Evolutionary conservation across 2,888 invertebrate species (phyloP), one percentile per base, ranked within the genome.

Genomic region (Orthosia gothica): DNA sequence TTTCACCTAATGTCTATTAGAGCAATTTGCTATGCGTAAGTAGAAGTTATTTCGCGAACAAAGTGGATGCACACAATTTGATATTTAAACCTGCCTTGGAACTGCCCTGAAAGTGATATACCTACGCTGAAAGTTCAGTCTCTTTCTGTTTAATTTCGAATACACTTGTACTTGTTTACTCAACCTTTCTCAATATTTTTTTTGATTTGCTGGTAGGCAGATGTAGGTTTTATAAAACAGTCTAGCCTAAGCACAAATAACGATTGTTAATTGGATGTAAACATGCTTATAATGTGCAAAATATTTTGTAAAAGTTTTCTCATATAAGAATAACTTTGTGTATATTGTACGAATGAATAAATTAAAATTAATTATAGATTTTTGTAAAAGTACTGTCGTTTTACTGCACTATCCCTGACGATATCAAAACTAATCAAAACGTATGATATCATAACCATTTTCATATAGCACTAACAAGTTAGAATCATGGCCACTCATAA

Each of bases 141-240:
- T 16, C 4, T 49, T 63, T 20, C n/a, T 65, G 59, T 74, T 26
- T 49, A 40, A 61, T 61, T 55, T 79, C 40, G 40, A 66, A 40
- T 40, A 64, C 65, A 80, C 66, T 81, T 72, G 65, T 81, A 66
- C 71, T 76, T 69, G 71, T 80, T 76, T 71, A 80, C 70, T 49
- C 70, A 64, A 26, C 12, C 7, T 62, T 55, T 66, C n/a, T n/a
- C 71, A 72, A 52, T 72, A 76, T 12, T 75, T 70, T 71, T 47
- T 26, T 64, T 65, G 40, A 55, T 32, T 67, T 32, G 62, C 32
- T 81, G 57, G n/a, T 62, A 68, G 61, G 23, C 15, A 52, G 3
- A 32, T 66, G 18, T 74, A 68, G 61, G 61, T 71, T 68, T 70
- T 23, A 61, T 76, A 45, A 55, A 55, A 59, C n/a, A 67, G 47